Base-by-base conservation (phyloP, 2,797 vertebrate species). In the Schizothorax lantsangensis region DNA sequence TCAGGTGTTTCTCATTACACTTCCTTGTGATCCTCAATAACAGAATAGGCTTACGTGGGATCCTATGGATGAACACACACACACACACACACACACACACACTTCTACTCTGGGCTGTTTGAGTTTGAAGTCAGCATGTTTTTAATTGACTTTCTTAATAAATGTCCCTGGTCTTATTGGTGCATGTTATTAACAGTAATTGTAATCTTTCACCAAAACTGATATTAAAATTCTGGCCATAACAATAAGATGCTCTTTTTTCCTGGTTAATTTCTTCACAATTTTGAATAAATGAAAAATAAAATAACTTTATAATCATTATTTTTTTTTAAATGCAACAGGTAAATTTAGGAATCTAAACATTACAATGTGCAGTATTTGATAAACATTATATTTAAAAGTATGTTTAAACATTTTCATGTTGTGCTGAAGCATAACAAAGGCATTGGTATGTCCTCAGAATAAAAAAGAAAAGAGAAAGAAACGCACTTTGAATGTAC, bases 51-150 rank as follows among this genome's bases (percentile, higher is more conserved):
- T 47, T 77, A 52, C 45, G 59, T 62, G 45, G 64, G 66, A 68
- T 69, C 8, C 66, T 69, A 21, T 64, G 54, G 19, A 74, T 47
- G 7, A 74, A 83, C 38, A 36, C 19, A 47, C 38, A 0, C 17
- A n/a, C 38, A 45, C 40, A 0, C 10, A 62, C 36, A 81, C n/a
- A 47, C 38, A 0, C 17, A 23, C 38, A 45, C 40, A 0, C 10
- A 62, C 36, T 43, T 30, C 57, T 43, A 52, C 64, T 30, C 77
- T 62, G 54, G 57, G 15, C 38, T 62, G 77, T 64, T 79, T 15
- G 54, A 75, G 71, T 74, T 23, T 83, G 38, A 57, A 77, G 73
- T 52, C 47, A 54, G 47, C 14, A 52, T 77, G 15, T 19, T 68
- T 33, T 36, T 30, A 52, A 52, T 33, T 30, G 15, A 49, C 45